Base-by-base conservation (phyloP, 2,797 vertebrate species). In the Acridotheres tristis region DNA sequence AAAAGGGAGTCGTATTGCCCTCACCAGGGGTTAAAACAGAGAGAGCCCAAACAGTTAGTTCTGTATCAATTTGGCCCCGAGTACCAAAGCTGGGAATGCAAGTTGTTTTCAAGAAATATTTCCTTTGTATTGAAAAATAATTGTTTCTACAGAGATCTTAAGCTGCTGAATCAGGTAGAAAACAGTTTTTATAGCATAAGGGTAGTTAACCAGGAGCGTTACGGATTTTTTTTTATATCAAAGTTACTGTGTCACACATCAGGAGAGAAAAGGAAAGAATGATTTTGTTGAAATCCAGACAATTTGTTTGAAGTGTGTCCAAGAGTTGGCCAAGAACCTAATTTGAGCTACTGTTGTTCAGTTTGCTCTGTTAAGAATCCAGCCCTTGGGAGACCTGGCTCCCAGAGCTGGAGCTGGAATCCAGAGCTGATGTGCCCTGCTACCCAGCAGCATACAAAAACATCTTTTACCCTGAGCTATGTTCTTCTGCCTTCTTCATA, bases 11-110 rank as follows among this genome's bases (percentile, higher is more conserved):
- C 68, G 12, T 50, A 13, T 67, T 71, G 10, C 2, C 17, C 5
- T 36, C 4, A 2, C 5, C 0, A 1, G 15, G 27, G 12, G 1
- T 12, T 68, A 47, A 47, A 81, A 54, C 1, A 5, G 5, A 66
- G 26, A 55, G 4, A 74, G 9, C 15, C 18, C 43, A 22, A 74
- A 11, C 5, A 26, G 42, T 4, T 65, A 29, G 4, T 53, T 42
- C 16, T 63, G 34, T 7, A 50, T 34, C 42, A 36, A 5, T 16
- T 38, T 82, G 43, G 17, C 12, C 20, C 65, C 23, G 19, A 63
- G 11, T 53, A 59, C 19, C 10, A 68, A 15, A 58, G 20, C 58
- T 48, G 26, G 29, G 27, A 88, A 66, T 51, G 34, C 15, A 21
- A 19, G 30, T 57, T 71, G 8, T 54, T 92, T 87, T 54, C 30